Evolutionary conservation across 2,797 vertebrate genomes (phyloP).

Genomic region (Bradypodion ventrale): DNA sequence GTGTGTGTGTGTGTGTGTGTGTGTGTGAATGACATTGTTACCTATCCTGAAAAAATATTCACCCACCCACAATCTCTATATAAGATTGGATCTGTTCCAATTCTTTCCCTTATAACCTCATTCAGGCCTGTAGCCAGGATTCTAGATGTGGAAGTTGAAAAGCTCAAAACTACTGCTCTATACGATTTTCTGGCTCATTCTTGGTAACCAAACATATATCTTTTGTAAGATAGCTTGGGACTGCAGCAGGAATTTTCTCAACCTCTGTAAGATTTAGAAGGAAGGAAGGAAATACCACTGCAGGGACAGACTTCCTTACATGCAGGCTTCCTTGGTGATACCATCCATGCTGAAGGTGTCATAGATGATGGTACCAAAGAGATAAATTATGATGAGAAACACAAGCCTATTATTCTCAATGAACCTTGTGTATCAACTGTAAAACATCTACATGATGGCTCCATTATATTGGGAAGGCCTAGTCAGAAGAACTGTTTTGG

Average conservation of each 20-base stretch:
- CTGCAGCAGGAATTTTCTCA: neutral
- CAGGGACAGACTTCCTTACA: neutral
- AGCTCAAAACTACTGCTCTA: neutral
- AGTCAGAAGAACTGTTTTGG: neutral
- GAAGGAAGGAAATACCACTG: neutral
- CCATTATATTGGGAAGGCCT: neutral
- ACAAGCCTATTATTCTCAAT: neutral
- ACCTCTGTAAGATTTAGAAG: neutral
- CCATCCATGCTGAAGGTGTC: too few relatives aligned
- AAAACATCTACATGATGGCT: neutral
- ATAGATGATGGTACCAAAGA: neutral
- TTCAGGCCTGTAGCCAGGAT: too few relatives aligned
- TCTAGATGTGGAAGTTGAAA: neutral
- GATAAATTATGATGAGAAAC: neutral
- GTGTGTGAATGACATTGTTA: too few relatives aligned
- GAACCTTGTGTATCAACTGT: neutral
- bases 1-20: too few relatives aligned
- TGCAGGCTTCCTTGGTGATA: neutral
- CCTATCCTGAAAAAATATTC: too few relatives aligned
- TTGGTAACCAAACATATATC: neutral
- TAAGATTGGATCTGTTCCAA: too few relatives aligned
- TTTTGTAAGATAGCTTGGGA: neutral
- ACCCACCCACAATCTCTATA: too few relatives aligned
- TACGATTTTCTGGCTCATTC: neutral
- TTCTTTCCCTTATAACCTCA: too few relatives aligned